phyloP scores from a whole-genome alignment of 2,113 vertebrate genomes.

The Emydocephalus ijimae region DNA sequence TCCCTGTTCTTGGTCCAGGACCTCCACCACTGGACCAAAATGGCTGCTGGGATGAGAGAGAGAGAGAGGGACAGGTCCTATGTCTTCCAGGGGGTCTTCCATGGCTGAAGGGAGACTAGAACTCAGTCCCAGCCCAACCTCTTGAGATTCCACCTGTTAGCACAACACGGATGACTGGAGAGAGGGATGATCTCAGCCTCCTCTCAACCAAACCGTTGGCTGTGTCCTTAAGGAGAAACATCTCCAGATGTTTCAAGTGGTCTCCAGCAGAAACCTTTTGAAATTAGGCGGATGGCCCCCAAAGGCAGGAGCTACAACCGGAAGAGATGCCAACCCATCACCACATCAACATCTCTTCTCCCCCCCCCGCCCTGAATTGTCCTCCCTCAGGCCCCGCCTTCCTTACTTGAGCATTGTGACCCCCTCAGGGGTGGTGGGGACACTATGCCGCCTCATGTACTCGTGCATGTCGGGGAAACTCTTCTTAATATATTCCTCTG shows the following conservation, averaged over 20 bases:
- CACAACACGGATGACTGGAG: background rate
- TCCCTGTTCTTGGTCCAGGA: background rate
- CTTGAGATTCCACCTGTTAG: background rate
- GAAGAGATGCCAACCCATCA: background rate
- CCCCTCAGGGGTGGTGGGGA: conserved; percentile 83
- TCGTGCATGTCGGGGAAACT: conserved; percentile 90
- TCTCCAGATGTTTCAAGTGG: background rate
- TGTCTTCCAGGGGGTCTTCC: background rate
- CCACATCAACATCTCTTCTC: background rate
- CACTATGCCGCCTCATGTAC: conserved; percentile 82
- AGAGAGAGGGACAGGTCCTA: background rate
- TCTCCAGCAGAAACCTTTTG: background rate
- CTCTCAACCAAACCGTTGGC: background rate
- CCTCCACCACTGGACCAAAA: background rate
- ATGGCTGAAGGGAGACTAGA: background rate
- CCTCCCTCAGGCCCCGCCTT: background rate
- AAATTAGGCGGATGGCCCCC: background rate
- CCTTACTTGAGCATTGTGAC: conserved; percentile 89
- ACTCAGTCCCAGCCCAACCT: background rate
- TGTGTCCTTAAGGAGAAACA: background rate
- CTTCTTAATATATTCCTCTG: conserved; percentile 90
- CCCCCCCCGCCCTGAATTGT: background rate
- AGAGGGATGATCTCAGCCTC: background rate
- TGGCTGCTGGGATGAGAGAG: background rate
- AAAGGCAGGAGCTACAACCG: background rate